Base-by-base conservation (phyloP, 30 jellyfish, hydroid and myxozoan genomes). In the Turritopsis rubra region DNA sequence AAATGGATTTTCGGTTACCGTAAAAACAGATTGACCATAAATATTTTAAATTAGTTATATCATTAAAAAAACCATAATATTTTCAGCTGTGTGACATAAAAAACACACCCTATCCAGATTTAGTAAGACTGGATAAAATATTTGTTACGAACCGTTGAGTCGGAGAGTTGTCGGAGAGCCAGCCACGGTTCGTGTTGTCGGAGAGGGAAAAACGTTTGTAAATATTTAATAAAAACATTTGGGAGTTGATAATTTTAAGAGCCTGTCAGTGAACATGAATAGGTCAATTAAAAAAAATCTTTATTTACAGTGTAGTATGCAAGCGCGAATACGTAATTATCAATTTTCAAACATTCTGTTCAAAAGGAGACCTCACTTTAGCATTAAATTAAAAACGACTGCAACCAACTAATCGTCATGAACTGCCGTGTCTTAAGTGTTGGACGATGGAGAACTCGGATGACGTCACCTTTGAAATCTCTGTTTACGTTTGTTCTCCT, bases 401-500 rank as follows among this genome's bases (percentile, higher is more conserved):
- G 9, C 60, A 41, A 41, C 5, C 13, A 13, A 3, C 60, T 41
- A n/a, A n/a, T n/a, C n/a, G n/a, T n/a, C n/a, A 3, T 41, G 60
- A 41, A 41, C 60, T 13, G 60, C 13, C 60, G 13, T 13, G 13
- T 41, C 13, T 41, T 13, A 41, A 13, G 60, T 41, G 13, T 13
- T 41, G 9, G 5, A 41, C 5, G 60, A 41, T 13, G 60, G 60
- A 41, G 60, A 41, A 13, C 13, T n/a, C n/a, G n/a, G 60, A 41
- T 3, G 60, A 68, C 23, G 30, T 68, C 77, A 68, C 77, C 66
- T 75, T 28, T 1, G 84, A 52, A 80, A 80, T 0, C 66, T 52
- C 31, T 68, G 25, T 26, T 52, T 80, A 28, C 87, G 65, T 79
- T 83, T 78, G 13, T 87, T 79, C 71, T 90, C 97, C 79, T 88